Conservation (phyloP, 2,797 vertebrate genomes). For the Fistularia tabacaria region DNA sequence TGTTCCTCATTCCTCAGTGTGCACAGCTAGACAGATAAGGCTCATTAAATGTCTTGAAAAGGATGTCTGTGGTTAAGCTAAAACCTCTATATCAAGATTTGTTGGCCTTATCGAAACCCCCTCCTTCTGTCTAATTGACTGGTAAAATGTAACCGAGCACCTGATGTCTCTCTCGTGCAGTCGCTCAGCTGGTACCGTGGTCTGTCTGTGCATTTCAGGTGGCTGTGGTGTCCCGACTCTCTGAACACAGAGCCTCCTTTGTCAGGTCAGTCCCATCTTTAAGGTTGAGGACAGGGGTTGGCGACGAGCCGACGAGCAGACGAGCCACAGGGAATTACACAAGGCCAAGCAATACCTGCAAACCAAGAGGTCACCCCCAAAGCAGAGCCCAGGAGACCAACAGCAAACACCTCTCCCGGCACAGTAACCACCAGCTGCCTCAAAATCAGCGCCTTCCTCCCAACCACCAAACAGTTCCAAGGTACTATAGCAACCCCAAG, state of each 20-base stretch:
- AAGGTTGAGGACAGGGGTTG: constrained; percentile 19
- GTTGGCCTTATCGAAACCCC: too few species aligned
- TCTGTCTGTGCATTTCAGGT: constrained; percentile 38
- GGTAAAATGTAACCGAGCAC: too few species aligned
- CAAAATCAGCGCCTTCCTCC: constrained; percentile 26
- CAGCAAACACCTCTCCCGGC: constrained; percentile 27
- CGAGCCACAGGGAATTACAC: constrained; percentile 21
- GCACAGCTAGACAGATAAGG: too few species aligned
- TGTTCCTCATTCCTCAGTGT: too few species aligned
- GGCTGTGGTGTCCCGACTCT: constrained; percentile 29
- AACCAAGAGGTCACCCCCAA: constrained; percentile 16
- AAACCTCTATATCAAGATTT: too few species aligned
- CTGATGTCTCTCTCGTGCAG: too few species aligned
- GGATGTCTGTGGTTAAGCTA: too few species aligned
- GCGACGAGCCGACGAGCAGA: constrained; percentile 7
- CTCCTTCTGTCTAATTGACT: too few species aligned
- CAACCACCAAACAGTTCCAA: constrained; percentile 11
- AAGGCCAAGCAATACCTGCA: constrained; percentile 19
- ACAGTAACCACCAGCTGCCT: constrained; percentile 38
- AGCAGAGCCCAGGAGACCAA: constrained; percentile 27
- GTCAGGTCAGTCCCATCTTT: constrained; percentile 23
- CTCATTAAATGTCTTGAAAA: too few species aligned
- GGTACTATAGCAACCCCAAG: constrained; percentile 34
- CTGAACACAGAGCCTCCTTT: constrained; percentile 30
- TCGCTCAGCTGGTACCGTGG: too few species aligned